Evolutionary conservation across 2,888 invertebrate species (phyloP), one percentile per base, ranked within the genome.

Genomic region (Eristalis tenax): DNA sequence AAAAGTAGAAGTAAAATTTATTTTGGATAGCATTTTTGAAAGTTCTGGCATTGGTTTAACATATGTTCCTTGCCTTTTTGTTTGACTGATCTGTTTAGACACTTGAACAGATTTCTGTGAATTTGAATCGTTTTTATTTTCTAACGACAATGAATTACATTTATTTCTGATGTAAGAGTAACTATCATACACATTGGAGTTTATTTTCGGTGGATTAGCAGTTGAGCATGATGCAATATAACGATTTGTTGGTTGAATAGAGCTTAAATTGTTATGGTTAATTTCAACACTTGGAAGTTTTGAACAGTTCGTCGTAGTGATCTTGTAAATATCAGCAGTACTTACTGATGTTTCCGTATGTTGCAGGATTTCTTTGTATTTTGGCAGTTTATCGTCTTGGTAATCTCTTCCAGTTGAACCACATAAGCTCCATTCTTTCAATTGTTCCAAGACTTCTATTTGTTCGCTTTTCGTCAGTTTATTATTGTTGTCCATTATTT

Each of bases 381-480:
- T 40, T 23, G 23, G 32, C 13, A 11, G 90, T 88, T 81, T 91
- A 89, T 77, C 56, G 8, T 68, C 66, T 38, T 28, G 6, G 65
- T 90, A 91, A 84, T 92, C 91, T 84, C 91, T 91, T 75, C 91
- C 92, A 35, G 89, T 89, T 70, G 91, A 90, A 70, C 93, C 93
- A 89, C 91, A 91, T 43, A 92, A 89, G 89, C 93, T 93, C 93
- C 93, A 93, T 83, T 93, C 93, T 89, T 91, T 92, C 2, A 93
- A 88, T 88, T 93, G 93, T 80, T 91, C 90, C 1, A 92, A 89
- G 57, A 93, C 91, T n/a, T 91, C 89, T 11, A 89, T 85, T 89
- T 91, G 91, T 85, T 93, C 93, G 6, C 85, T 76, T 73, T 90
- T 89, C 4, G 91, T 90, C 15, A 92, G 88, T 32, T 90, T 89